Percentiles rank a stretch among this genome's conserved stretches.
Conservation (phyloP, 2,888 invertebrate genomes). For the Pachycephus smyrnensis region DNA sequence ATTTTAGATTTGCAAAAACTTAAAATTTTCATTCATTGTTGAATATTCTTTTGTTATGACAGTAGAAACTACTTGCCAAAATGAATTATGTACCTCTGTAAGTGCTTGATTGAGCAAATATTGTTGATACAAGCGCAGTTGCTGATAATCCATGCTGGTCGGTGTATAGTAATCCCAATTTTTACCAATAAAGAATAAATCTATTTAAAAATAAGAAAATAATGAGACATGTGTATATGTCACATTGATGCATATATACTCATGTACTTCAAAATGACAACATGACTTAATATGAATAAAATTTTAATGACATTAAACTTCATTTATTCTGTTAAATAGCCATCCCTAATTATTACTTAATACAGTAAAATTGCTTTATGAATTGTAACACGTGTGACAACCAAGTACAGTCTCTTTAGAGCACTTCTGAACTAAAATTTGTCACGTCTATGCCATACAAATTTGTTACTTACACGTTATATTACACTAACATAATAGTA, state of each 20-base stretch:
- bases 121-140: conserved; percentile 31
- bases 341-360: neutral
- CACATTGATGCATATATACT: neutral
- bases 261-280: neutral
- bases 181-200: neutral
- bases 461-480: neutral
- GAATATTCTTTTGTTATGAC: neutral
- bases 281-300: neutral
- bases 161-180: neutral
- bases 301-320: neutral
- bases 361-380: neutral
- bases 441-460: conserved; percentile 9
- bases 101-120: conserved; percentile 38
- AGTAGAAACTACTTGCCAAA: neutral
- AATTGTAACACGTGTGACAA: neutral
- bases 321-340: neutral
- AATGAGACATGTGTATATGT: neutral
- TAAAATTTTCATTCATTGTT: neutral
- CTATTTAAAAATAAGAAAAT: neutral
- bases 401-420: neutral
- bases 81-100: conserved; percentile 35
- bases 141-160: neutral
- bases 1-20: neutral
- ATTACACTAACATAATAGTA: neutral
- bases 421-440: neutral